Conservation (phyloP, 2,797 vertebrate species). For the Phoebastria nigripes region DNA sequence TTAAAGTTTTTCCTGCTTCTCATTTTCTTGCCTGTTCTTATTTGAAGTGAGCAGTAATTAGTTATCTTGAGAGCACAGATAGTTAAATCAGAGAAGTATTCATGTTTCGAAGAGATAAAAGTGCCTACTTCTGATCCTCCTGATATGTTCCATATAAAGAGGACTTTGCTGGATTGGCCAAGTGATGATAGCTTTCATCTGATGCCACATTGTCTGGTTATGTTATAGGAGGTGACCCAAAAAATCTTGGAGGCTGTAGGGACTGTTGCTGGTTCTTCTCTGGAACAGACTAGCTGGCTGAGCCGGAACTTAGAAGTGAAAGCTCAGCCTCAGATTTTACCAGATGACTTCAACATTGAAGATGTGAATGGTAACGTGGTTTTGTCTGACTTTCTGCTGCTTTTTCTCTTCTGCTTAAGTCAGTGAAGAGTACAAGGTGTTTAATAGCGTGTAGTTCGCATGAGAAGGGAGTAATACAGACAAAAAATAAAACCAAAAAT, state of each 20-base stretch:
- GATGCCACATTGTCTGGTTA: not conserved
- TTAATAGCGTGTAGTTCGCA: not conserved
- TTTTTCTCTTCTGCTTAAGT: not conserved
- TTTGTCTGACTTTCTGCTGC: not conserved
- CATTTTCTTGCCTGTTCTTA: not conserved
- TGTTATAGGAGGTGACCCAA: conserved; percentile 91
- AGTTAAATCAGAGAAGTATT: not conserved
- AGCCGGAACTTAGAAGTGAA: conserved; percentile 97
- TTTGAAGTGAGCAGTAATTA: not conserved
- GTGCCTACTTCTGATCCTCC: not conserved
- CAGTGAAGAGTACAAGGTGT: not conserved
- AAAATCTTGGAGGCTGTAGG: conserved; percentile 92
- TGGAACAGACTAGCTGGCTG: conserved; percentile 98
- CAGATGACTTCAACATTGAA: conserved; percentile 83
- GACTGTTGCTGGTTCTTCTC: conserved; percentile 90
- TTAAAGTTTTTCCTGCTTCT: not conserved
- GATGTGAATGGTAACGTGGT: conserved; percentile 76
- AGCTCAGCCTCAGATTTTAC: conserved; percentile 89
- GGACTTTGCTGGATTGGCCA: not conserved
- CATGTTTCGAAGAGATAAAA: not conserved
- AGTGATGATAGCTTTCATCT: not conserved
- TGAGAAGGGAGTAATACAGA: not conserved
- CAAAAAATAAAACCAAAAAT: not conserved
- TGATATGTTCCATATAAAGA: not conserved
- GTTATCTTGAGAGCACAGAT: not conserved